These are phyloP conservation scores for Gymnothorax javanicus DNA, from an alignment of 2,797 vertebrate genomes.

Conservation along the genomic window DNA sequence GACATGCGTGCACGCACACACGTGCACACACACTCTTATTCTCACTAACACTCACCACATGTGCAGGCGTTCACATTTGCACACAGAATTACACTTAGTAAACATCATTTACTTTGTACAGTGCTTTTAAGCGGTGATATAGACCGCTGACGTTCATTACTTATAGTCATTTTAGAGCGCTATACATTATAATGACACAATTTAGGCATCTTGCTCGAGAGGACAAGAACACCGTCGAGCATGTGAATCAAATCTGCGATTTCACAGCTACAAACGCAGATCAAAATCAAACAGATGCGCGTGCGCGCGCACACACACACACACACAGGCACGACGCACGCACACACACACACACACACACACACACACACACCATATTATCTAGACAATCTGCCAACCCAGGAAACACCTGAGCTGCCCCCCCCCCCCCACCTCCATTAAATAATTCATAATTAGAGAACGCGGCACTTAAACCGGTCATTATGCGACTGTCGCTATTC, in stretches of 20 bases:
- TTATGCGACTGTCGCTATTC: not conserved
- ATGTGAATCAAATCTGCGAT: too few species aligned
- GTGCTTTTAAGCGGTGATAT: too few species aligned
- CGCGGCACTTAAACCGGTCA: slow-evolving; percentile 68
- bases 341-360: slow-evolving; percentile 9
- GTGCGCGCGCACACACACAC: not conserved
- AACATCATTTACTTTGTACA: too few species aligned
- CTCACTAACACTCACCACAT: too few species aligned
- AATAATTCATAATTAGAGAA: slow-evolving; percentile 66
- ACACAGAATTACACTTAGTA: too few species aligned
- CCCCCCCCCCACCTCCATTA: slow-evolving; percentile 69
- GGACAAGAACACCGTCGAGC: too few species aligned
- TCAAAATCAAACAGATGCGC: not conserved
- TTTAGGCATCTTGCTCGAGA: too few species aligned
- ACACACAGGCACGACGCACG: not conserved
- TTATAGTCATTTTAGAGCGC: too few species aligned
- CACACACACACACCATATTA: slow-evolving; percentile 9
- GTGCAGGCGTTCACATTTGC: too few species aligned
- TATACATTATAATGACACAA: too few species aligned
- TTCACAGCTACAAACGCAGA: too few species aligned
- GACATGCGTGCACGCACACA: not conserved
- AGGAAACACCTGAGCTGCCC: slow-evolving; percentile 58
- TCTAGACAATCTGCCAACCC: slow-evolving; percentile 40
- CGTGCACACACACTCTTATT: not conserved
- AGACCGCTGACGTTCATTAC: too few species aligned